phyloP scores from a whole-genome alignment of 1,140 invertebrate species.

The Cydia amplana region DNA sequence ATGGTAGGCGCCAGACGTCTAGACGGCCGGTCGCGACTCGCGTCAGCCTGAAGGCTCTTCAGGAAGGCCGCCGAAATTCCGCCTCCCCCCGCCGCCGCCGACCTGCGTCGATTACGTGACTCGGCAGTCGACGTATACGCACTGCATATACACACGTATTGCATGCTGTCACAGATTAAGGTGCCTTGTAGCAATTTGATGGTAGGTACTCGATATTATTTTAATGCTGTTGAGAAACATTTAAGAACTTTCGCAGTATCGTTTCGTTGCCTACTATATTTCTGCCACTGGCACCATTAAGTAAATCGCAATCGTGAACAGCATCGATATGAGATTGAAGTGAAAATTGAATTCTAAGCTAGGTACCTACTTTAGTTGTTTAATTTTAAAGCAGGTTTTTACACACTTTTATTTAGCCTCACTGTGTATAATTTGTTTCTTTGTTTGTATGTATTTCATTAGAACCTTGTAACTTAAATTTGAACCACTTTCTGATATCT shows the following conservation, averaged over 20 bases:
- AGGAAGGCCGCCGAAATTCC: slow-evolving; percentile 58
- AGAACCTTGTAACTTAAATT: too few species aligned
- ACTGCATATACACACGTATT: slow-evolving; percentile 14
- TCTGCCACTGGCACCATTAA: too few species aligned
- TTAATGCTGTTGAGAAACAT: background rate
- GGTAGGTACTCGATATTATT: background rate
- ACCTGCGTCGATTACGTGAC: slow-evolving; percentile 26
- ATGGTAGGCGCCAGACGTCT: slow-evolving; percentile 67
- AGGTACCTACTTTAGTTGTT: too few species aligned
- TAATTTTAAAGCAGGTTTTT: too few species aligned
- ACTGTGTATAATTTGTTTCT: too few species aligned
- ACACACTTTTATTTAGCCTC: too few species aligned
- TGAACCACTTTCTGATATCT: too few species aligned
- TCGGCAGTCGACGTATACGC: slow-evolving; percentile 33
- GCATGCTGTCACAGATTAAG: background rate
- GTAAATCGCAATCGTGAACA: too few species aligned
- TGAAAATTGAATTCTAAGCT: too few species aligned
- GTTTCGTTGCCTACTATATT: too few species aligned
- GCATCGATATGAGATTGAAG: too few species aligned
- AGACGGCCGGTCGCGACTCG: slow-evolving; percentile 59
- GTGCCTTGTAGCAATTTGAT: background rate
- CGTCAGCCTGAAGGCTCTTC: slow-evolving; percentile 67
- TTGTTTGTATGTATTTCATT: too few species aligned
- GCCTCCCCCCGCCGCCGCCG: slow-evolving; percentile 9
- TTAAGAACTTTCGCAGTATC: background rate